These are phyloP conservation scores for Heliothis peltigera DNA, from an alignment of 2,888 invertebrate species.

Conservation along the genomic window DNA sequence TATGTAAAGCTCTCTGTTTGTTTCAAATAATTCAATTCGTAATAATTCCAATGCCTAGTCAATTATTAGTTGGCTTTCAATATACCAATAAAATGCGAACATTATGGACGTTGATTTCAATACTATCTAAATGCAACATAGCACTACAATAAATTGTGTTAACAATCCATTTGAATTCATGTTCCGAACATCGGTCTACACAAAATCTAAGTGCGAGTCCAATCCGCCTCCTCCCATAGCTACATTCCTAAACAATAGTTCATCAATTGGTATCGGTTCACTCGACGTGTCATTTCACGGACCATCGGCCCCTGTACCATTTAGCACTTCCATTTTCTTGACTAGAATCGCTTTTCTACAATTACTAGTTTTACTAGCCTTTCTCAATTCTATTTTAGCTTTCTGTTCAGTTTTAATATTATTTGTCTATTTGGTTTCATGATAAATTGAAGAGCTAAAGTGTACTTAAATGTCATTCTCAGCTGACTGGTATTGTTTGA, in stretches of 20 bases:
- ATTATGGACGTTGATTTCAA: neutral
- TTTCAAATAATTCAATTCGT: neutral
- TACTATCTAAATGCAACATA: neutral
- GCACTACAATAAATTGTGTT: neutral
- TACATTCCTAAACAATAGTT: slow-evolving; percentile 80
- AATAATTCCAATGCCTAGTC: neutral
- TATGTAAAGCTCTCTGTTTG: neutral
- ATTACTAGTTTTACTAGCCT: slow-evolving; percentile 62
- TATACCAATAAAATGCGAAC: neutral
- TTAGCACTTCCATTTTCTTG: slow-evolving; percentile 83
- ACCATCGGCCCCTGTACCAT: slow-evolving; percentile 77
- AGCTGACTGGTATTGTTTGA: slow-evolving; percentile 8
- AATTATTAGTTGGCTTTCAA: neutral
- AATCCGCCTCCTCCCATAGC: slow-evolving; percentile 69
- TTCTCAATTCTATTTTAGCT: slow-evolving; percentile 35
- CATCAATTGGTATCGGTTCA: slow-evolving; percentile 74
- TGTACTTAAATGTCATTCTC: neutral
- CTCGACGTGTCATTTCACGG: slow-evolving; percentile 75
- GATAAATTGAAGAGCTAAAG: slow-evolving; percentile 33
- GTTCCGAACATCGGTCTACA: slow-evolving; percentile 48
- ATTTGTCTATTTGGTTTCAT: slow-evolving; percentile 38
- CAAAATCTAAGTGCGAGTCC: slow-evolving; percentile 66
- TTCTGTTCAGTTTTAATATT: slow-evolving; percentile 46
- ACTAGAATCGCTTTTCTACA: slow-evolving; percentile 68
- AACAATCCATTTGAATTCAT: slow-evolving; percentile 31